These are phyloP conservation scores for Macroramphosus scolopax DNA, from an alignment of 2,797 vertebrate species.

Conservation along the genomic window DNA sequence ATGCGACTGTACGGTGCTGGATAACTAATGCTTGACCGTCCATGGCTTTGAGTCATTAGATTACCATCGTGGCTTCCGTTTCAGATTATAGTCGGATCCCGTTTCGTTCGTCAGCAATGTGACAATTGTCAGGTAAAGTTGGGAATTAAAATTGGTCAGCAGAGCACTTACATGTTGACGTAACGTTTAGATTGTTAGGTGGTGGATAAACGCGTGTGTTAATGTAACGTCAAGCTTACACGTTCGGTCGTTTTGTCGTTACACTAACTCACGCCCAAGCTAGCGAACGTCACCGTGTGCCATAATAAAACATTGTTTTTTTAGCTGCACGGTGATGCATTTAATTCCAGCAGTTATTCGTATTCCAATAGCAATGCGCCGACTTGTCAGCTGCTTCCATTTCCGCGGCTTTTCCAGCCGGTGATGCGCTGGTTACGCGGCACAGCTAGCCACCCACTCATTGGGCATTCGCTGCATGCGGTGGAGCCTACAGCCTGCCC, in stretches of 20 bases:
- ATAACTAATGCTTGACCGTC: constrained; percentile 9
- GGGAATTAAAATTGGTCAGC: not conserved
- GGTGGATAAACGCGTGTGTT: not conserved
- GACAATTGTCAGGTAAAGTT: not conserved
- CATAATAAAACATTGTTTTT: not conserved
- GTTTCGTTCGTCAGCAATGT: constrained; percentile 4
- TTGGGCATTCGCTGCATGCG: constrained; percentile 55
- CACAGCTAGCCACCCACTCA: constrained; percentile 40
- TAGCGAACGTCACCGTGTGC: too few species aligned
- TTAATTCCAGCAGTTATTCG: constrained; percentile 6
- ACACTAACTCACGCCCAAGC: too few species aligned
- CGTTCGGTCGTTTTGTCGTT: not conserved
- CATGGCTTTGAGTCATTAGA: constrained; percentile 15
- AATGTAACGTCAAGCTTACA: not conserved
- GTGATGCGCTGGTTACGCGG: constrained; percentile 56
- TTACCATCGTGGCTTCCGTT: constrained; percentile 39
- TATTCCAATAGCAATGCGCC: not conserved
- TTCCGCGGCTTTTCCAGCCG: constrained; percentile 67
- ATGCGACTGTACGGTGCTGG: constrained; percentile 14
- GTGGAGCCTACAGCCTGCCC: constrained; percentile 34
- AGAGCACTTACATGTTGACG: not conserved
- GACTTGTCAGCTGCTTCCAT: constrained; percentile 54
- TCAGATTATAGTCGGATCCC: constrained; percentile 42
- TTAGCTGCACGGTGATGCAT: not conserved
- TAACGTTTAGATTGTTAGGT: too few species aligned